These are phyloP conservation scores for Ctenopoma multispine DNA, from an alignment of 2,797 vertebrate genomes.

Conservation along the genomic window DNA sequence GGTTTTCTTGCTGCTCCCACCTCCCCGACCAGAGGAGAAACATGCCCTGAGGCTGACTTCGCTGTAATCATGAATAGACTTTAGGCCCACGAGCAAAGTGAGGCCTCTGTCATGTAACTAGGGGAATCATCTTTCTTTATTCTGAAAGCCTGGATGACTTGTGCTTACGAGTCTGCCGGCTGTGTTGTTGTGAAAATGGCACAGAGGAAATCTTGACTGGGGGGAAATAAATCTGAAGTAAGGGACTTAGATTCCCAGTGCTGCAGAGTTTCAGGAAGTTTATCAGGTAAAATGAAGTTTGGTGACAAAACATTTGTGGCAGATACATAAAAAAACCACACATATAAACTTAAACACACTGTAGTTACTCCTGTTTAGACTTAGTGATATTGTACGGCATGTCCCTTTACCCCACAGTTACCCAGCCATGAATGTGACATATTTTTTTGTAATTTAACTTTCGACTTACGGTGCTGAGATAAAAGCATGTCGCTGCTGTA, in stretches of 20 bases:
- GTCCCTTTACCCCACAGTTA: slow-evolving; percentile 43
- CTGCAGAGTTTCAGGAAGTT: slow-evolving; percentile 5
- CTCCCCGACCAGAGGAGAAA: slow-evolving; percentile 29
- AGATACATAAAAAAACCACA: not conserved
- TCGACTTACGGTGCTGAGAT: slow-evolving; percentile 47
- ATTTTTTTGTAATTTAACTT: slow-evolving; percentile 37
- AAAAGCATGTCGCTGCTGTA: slow-evolving; percentile 52
- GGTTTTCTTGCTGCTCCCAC: slow-evolving; percentile 17
- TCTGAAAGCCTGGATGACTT: slow-evolving; percentile 14
- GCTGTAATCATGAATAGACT: slow-evolving; percentile 40
- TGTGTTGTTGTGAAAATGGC: slow-evolving; percentile 6
- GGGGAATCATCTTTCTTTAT: not conserved
- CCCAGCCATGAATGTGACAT: slow-evolving; percentile 72
- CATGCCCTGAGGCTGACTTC: not conserved
- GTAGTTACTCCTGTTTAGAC: slow-evolving; percentile 32
- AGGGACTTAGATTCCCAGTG: not conserved
- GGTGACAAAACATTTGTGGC: not conserved
- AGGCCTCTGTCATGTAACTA: slow-evolving; percentile 11
- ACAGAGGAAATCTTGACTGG: not conserved
- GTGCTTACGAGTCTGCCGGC: slow-evolving; percentile 13
- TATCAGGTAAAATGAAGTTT: slow-evolving; percentile 3
- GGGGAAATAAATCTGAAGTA: slow-evolving; percentile 1
- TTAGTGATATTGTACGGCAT: slow-evolving; percentile 40
- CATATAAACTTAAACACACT: slow-evolving; percentile 12
- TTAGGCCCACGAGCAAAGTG: slow-evolving; percentile 1